A percentile compares a stretch with the other conserved stretches of the same genome.
Conservation (phyloP, 2,797 vertebrate genomes). For the Decapterus maruadsi region DNA sequence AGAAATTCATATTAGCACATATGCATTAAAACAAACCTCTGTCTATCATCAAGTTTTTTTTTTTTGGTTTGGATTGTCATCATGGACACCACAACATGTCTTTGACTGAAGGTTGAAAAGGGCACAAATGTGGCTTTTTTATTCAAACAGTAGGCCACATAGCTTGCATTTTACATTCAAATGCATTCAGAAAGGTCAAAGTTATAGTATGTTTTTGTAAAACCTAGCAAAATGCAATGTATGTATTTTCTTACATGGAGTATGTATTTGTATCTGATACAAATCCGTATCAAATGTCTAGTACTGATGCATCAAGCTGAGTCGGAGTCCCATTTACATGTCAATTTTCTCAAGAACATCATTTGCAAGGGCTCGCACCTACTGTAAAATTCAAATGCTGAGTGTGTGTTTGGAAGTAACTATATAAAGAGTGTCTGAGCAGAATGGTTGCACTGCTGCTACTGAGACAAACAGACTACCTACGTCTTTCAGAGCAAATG, state of each 20-base stretch:
- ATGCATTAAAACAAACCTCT: not conserved
- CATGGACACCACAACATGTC: not conserved
- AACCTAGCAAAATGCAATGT: not conserved
- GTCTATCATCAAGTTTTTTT: not conserved
- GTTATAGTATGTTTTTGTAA: not conserved
- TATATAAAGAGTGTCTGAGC: not conserved
- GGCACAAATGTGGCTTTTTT: not conserved
- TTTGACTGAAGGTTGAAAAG: not conserved
- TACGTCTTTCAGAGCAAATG: conserved; percentile 32
- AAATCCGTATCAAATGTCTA: not conserved
- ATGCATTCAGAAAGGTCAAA: not conserved
- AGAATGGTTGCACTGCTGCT: conserved; percentile 4
- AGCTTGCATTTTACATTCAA: not conserved
- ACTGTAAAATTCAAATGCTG: not conserved
- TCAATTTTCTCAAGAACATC: not conserved
- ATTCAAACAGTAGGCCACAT: not conserved
- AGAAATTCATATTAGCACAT: not conserved
- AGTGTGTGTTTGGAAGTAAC: not conserved
- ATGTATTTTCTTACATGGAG: not conserved
- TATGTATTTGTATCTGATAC: not conserved
- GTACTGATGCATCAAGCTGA: not conserved
- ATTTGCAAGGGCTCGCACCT: not conserved
- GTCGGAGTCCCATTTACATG: not conserved
- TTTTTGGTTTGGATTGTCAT: not conserved
- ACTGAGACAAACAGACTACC: conserved; percentile 15